Base-by-base conservation (phyloP, 2,888 invertebrate genomes). In the Lepetodrilus schrolli region DNA sequence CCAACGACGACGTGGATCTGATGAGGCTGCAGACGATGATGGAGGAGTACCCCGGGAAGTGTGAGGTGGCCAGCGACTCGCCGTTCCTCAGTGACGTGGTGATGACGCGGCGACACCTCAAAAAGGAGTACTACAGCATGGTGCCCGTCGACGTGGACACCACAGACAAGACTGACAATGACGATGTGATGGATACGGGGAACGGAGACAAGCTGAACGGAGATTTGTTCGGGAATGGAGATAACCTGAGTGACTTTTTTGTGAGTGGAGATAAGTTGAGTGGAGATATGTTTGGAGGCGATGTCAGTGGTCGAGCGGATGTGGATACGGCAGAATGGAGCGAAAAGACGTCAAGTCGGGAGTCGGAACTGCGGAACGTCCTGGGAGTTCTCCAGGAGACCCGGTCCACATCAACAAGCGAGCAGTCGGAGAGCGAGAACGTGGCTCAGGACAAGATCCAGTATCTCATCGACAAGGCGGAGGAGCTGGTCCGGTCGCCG, bases 1-100 rank as follows among this genome's bases (percentile, higher is more conserved):
- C 89, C 4, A 88, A 87, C 50, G 90, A 90, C 73, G 90, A 90
- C 72, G 79, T 82, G 10, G 84, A 82, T 43, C 66, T 74, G 17
- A 77, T 79, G 70, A 77, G 82, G 30, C 80, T 80, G 69, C 80
- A 80, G 75, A 77, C 76, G 43, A 72, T 74, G 65, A 48, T 80
- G 74, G 80, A 80, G 74, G 75, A 77, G 34, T 80, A 70, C 58
- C 73, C 74, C 2, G 80, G 80, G 10, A 72, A 76, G 26, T 77
- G 77, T 70, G 77, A 80, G 70, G 76, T 80, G 17, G 77, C 77
- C 37, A 78, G 75, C 47, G 80, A 80, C 58, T 77, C 77, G 17
- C 80, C 77, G 0, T 75, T 78, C n/a, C 76, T 76, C n/a, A 77
- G 76, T 37, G 75, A 78, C 71, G 71, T 75, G 13, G 50, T 72